Evolutionary conservation across 2,797 vertebrate genomes (phyloP).

Genomic region (Orientallactaga sibirica): DNA sequence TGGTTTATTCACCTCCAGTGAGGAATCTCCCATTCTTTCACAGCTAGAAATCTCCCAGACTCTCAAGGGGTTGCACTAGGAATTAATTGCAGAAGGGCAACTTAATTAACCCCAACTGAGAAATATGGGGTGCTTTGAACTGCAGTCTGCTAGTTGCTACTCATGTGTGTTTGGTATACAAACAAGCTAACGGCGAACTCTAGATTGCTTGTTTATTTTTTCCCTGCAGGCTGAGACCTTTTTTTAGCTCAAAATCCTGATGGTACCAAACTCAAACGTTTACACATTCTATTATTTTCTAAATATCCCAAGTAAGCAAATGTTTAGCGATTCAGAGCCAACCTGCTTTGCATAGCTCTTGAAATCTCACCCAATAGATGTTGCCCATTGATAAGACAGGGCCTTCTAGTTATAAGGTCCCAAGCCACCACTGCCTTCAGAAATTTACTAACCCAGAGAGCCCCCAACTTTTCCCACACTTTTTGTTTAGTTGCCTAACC

Average conservation of each 20-base stretch:
- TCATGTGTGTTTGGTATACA: background rate
- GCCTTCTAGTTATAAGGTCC: background rate
- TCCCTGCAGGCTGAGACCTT: background rate
- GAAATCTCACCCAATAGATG: background rate
- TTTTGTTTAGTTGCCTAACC: background rate
- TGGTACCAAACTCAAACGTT: constrained; percentile 17
- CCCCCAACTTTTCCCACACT: background rate
- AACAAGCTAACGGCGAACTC: constrained; percentile 19
- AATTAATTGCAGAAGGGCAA: constrained; percentile 27
- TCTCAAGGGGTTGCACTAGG: background rate
- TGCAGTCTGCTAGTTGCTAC: background rate
- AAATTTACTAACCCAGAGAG: background rate
- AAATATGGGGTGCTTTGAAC: background rate
- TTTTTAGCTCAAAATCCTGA: background rate
- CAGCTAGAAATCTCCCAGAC: background rate
- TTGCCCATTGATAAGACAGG: background rate
- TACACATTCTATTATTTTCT: constrained; percentile 40
- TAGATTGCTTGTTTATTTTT: background rate
- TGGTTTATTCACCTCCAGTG: background rate
- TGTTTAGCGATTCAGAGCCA: constrained; percentile 20
- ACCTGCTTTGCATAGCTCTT: background rate
- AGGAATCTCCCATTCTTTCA: background rate
- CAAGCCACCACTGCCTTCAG: background rate
- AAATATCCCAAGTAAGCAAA: constrained; percentile 29
- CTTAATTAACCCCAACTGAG: constrained; percentile 13